phyloP scores from a whole-genome alignment of 2,888 invertebrate genomes.

The Arge pagana region DNA sequence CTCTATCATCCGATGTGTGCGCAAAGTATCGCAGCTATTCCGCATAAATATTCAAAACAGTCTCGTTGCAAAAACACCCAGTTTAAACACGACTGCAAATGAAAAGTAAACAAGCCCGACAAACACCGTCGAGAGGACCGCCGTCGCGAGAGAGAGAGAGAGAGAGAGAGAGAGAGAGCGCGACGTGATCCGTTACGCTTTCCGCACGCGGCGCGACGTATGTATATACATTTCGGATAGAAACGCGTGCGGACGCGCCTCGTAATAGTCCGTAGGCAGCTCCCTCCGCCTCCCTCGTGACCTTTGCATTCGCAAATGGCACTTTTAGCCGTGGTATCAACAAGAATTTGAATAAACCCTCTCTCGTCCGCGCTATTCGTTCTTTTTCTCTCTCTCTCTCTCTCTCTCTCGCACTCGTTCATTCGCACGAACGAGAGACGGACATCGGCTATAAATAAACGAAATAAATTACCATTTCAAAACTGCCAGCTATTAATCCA shows the following conservation, averaged over 20 bases:
- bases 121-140: constrained; percentile 32
- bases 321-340: background rate
- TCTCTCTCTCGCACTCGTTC: no score
- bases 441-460: no score
- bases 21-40: no score
- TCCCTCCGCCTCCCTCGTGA: background rate
- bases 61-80: constrained; percentile 14
- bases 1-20: no score
- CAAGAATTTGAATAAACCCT: no score
- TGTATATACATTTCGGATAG: no score
- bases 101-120: constrained; percentile 46
- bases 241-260: no score
- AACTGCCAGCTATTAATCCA: no score
- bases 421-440: constrained; percentile 6
- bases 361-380: background rate
- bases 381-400: background rate
- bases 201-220: constrained; percentile 24
- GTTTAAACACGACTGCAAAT: constrained; percentile 42
- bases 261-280: no score
- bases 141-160: no score
- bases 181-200: constrained; percentile 40
- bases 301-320: background rate
- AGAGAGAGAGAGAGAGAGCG: no score
- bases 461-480: no score
- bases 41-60: constrained; percentile 2